Conservation (phyloP, 2,113 vertebrate species). For the Silurus asotus region DNA sequence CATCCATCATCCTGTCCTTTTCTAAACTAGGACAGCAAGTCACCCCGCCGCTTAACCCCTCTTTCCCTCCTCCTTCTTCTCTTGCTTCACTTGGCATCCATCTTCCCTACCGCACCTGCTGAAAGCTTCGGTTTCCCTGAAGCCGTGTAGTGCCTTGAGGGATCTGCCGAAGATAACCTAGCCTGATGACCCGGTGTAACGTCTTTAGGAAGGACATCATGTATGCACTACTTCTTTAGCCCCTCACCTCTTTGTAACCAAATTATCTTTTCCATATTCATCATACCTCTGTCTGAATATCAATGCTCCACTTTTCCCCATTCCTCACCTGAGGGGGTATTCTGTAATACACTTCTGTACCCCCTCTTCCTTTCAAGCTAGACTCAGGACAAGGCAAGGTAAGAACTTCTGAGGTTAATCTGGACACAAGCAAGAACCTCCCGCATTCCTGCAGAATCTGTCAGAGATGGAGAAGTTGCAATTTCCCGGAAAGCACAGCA, state of each 20-base stretch:
- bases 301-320: conserved; percentile 61
- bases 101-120: conserved; percentile 45
- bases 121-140: conserved; percentile 14
- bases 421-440: conserved; percentile 4
- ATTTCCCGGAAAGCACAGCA: conserved; percentile 14
- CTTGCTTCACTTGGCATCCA: conserved; percentile 30
- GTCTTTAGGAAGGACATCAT: conserved; percentile 34
- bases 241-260: conserved; percentile 37
- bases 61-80: conserved; percentile 48
- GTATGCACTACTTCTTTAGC: conserved; percentile 28
- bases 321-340: background rate
- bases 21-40: conserved; percentile 62
- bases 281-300: conserved; percentile 34
- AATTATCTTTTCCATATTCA: conserved; percentile 29
- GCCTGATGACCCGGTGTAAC: conserved; percentile 24
- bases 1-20: conserved; percentile 66
- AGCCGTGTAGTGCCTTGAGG: conserved; percentile 23
- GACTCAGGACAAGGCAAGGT: conserved; percentile 16
- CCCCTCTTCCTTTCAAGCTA: conserved; percentile 24
- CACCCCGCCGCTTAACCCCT: conserved; percentile 66
- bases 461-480: background rate
- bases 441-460: background rate
- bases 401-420: background rate
- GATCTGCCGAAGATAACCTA: conserved; percentile 17
- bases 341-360: background rate